Conservation (phyloP, 2,797 vertebrate genomes). For the Nothura maculosa region DNA sequence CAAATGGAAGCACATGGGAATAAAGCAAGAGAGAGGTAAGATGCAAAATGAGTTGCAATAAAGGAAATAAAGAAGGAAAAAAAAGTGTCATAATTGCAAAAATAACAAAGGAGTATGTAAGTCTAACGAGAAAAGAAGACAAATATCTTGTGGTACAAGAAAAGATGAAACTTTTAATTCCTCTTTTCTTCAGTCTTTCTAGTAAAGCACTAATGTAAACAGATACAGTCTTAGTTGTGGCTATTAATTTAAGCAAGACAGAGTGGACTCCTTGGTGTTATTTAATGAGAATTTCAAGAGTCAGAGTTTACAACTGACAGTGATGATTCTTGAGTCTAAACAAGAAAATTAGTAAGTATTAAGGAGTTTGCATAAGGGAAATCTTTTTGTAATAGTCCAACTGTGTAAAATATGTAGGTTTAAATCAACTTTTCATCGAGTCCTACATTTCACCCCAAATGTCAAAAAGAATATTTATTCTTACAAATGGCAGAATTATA, state of each 20-base stretch:
- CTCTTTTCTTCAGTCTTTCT: neutral
- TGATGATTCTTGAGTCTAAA: neutral
- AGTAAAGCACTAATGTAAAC: neutral
- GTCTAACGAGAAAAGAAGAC: neutral
- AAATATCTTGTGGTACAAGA: neutral
- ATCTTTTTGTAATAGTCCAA: neutral
- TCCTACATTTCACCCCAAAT: neutral
- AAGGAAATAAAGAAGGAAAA: neutral
- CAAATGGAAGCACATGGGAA: fast-evolving
- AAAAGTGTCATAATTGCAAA: neutral
- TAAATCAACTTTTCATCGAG: neutral
- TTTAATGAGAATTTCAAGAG: neutral
- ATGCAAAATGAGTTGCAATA: neutral
- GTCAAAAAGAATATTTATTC: neutral
- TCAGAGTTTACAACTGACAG: neutral
- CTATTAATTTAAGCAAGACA: neutral
- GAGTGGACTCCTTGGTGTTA: neutral
- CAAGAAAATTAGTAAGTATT: neutral
- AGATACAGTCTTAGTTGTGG: neutral
- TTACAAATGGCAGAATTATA: neutral
- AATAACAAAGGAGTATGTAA: neutral
- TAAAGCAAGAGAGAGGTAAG: neutral
- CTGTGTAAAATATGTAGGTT: neutral
- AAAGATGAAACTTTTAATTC: neutral
- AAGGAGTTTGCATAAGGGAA: neutral